Percentiles rank a stretch among this genome's conserved stretches.
Conservation (phyloP, 53 echinoderm and acorn worm genomes). For the Henricia sp. region DNA sequence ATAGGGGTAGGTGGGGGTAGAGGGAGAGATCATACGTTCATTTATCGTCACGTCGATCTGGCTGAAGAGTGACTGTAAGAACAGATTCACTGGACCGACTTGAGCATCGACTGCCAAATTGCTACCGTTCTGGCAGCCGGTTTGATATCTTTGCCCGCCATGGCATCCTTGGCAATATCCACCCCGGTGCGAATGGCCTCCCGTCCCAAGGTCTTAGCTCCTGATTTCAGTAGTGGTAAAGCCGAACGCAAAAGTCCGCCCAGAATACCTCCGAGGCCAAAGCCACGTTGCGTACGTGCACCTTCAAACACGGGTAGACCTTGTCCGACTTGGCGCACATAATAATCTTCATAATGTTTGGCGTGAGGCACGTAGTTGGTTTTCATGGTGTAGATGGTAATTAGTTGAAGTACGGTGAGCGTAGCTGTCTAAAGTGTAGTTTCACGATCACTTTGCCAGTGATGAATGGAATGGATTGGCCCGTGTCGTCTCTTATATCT, state of each 20-base stretch:
- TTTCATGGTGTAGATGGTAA: background rate
- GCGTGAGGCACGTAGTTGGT: background rate
- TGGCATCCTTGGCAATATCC: conserved; percentile 18
- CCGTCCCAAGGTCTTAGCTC: too few species aligned
- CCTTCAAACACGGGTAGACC: background rate
- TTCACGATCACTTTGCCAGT: background rate
- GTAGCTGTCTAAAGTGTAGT: background rate
- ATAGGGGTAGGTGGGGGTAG: too few species aligned
- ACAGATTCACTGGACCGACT: too few species aligned
- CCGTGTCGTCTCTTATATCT: too few species aligned
- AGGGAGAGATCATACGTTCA: too few species aligned
- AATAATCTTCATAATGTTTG: background rate
- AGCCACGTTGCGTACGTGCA: background rate
- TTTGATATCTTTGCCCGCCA: conserved; percentile 19
- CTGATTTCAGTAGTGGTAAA: too few species aligned
- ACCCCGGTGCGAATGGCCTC: conserved; percentile 18
- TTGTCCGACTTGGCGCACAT: background rate
- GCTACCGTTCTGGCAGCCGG: conserved; percentile 7
- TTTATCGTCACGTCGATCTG: too few species aligned
- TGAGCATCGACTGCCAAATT: too few species aligned
- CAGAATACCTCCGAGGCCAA: conserved; percentile 15
- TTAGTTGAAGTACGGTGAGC: background rate
- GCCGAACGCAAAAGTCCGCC: too few species aligned
- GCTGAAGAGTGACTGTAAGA: too few species aligned
- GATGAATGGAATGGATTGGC: too few species aligned